Evolutionary conservation across 1,140 invertebrate genomes (phyloP).

Genomic region (Aphaenogaster floridana): DNA sequence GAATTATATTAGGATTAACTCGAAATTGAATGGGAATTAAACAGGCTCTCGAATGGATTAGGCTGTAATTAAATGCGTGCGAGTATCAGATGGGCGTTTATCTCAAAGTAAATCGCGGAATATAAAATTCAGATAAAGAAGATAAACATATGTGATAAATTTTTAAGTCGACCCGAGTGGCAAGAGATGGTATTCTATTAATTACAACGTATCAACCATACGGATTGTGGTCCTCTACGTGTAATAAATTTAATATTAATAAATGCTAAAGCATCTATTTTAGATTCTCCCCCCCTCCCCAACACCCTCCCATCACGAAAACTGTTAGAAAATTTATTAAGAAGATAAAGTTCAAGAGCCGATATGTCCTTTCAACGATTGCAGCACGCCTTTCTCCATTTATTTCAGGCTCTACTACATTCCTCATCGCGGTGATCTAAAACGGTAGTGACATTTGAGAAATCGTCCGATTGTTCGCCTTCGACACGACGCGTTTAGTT

Average conservation of each 20-base stretch:
- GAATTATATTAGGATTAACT: not conserved
- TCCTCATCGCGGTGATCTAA: not conserved
- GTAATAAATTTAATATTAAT: no score
- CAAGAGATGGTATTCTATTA: no score
- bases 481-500: not conserved
- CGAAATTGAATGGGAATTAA: conserved; percentile 10
- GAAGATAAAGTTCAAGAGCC: not conserved
- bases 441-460: not conserved
- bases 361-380: not conserved
- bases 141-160: not conserved
- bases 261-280: no score
- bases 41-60: not conserved
- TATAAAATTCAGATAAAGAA: not conserved
- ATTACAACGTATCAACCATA: no score
- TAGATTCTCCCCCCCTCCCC: no score
- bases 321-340: no score
- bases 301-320: no score
- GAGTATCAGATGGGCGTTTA: not conserved
- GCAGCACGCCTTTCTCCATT: not conserved
- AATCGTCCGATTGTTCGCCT: not conserved
- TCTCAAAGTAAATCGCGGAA: not conserved
- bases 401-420: not conserved
- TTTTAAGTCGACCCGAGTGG: no score
- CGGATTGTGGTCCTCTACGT: no score
- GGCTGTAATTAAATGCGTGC: not conserved